Evolutionary conservation across 2,113 vertebrate genomes (phyloP).

Genomic region (Amia ocellicauda): DNA sequence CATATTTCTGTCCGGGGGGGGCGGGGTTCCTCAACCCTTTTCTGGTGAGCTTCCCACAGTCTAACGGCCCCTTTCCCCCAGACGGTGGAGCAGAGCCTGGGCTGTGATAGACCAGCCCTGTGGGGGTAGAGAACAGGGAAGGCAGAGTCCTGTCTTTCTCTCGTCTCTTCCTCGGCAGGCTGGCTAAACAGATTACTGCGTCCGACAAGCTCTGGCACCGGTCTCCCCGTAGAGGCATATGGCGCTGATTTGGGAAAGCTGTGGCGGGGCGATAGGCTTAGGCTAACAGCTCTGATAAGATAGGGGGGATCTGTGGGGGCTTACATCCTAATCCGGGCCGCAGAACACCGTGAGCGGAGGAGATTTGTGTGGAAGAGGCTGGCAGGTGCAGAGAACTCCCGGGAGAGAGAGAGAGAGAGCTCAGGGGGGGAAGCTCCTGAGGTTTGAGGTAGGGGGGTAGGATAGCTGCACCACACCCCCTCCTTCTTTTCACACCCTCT

Average conservation of each 20-base stretch:
- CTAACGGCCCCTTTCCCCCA: background rate
- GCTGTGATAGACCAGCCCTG: background rate
- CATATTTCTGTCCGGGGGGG: too few species aligned
- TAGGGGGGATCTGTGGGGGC: background rate
- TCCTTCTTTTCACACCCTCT: background rate
- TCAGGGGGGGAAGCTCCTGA: background rate
- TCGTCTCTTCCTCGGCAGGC: background rate
- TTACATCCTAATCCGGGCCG: constrained; percentile 2
- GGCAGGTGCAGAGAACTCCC: constrained; percentile 13
- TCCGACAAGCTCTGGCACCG: background rate
- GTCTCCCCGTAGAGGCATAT: background rate
- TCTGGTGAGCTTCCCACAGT: too few species aligned
- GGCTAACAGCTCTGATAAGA: constrained; percentile 5
- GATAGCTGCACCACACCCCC: background rate
- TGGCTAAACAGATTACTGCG: background rate
- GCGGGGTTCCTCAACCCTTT: too few species aligned
- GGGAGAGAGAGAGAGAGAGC: background rate
- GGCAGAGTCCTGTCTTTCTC: background rate
- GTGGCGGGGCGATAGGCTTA: background rate
- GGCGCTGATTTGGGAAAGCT: background rate
- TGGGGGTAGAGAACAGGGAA: background rate
- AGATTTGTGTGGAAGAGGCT: constrained; percentile 2
- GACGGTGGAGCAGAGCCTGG: background rate
- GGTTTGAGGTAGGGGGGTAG: background rate
- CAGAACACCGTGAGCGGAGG: constrained; percentile 1